Conservation (phyloP, 2,888 invertebrate species). For the Kryphioiulus occultus region DNA sequence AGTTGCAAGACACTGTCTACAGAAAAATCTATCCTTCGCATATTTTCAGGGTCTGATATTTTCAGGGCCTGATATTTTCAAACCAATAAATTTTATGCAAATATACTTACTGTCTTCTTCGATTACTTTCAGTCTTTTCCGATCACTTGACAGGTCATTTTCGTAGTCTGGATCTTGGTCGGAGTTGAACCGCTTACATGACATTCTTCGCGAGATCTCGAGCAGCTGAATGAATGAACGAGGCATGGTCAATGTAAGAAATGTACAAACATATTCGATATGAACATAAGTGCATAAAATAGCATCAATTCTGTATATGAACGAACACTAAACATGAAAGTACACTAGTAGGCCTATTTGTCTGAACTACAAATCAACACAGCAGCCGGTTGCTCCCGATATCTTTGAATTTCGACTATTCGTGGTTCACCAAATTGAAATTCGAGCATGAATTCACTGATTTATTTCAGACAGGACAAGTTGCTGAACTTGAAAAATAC, state of each 20-base stretch:
- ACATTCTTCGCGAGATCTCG: constrained; percentile 41
- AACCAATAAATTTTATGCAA: background rate
- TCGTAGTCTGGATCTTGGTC: constrained; percentile 51
- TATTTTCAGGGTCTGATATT: too few species aligned
- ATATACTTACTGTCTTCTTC: constrained; percentile 48
- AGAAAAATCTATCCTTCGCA: too few species aligned
- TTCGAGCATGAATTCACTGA: background rate
- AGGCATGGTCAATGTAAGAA: background rate
- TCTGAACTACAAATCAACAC: background rate
- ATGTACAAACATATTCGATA: background rate
- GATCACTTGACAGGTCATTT: constrained; percentile 40
- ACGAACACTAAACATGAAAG: too few species aligned
- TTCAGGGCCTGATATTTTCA: too few species aligned
- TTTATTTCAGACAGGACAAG: background rate
- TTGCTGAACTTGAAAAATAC: background rate
- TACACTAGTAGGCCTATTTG: background rate
- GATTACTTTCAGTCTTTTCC: constrained; percentile 47
- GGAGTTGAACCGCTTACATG: constrained; percentile 43
- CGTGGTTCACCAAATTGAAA: background rate
- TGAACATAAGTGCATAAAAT: background rate
- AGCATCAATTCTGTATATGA: background rate
- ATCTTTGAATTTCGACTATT: background rate
- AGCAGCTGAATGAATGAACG: background rate
- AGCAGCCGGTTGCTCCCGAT: background rate
- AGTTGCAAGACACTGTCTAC: too few species aligned